Conservation (phyloP, 2,113 vertebrate genomes). For the Athene cunicularia region DNA sequence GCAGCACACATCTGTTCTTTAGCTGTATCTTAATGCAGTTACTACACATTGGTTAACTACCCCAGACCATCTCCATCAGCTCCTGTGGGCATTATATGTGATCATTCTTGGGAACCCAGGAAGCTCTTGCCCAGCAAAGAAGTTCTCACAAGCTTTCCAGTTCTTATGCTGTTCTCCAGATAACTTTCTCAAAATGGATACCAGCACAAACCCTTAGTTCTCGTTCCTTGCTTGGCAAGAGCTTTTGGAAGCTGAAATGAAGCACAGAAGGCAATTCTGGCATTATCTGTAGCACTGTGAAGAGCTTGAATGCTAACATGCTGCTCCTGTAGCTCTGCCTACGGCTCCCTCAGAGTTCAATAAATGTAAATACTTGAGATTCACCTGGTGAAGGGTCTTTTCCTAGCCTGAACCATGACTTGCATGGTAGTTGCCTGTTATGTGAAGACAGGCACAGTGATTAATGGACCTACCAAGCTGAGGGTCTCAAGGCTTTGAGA, state of each 20-base stretch:
- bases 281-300: background rate
- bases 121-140: background rate
- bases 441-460: background rate
- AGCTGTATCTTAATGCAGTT: background rate
- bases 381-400: background rate
- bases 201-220: background rate
- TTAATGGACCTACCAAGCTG: background rate
- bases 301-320: background rate
- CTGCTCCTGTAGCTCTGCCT: background rate
- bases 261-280: background rate
- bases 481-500: background rate
- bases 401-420: background rate
- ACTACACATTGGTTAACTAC: background rate
- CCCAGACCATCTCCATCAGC: background rate
- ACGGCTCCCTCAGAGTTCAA: background rate
- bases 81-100: background rate
- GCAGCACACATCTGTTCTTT: conserved; percentile 9
- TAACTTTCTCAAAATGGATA: conserved; percentile 15
- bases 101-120: background rate
- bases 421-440: background rate
- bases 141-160: background rate
- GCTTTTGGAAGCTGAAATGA: background rate
- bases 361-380: background rate
- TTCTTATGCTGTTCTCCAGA: background rate
- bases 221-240: background rate